Evolutionary conservation across 2,888 invertebrate genomes (phyloP), one percentile per base, ranked within the genome.

Genomic region (Ophion ventricosus): DNA sequence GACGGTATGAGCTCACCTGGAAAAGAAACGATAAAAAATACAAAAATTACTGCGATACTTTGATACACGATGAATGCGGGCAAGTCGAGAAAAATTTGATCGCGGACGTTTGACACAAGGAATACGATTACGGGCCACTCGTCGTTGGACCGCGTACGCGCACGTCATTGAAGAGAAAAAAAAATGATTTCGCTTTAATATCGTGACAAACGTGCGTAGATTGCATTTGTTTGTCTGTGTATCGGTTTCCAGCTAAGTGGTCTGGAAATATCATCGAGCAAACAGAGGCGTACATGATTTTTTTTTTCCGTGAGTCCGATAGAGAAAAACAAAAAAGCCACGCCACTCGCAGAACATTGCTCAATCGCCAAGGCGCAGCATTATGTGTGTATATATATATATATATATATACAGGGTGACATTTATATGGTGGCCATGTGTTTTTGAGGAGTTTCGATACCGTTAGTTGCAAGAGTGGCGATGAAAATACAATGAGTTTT

Each of bases 1-100:
- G 80, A 85, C 63, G 82, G 79, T 85, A 73, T 85, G 80, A 85
- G 86, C 88, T 88, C 88, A 87, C 88, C 87, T 88, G 87, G 35
- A 87, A 66, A 73, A 35, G 54, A 57, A 76, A 59, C 26, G 17
- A 69, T 7, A 56, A 5, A 63, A 40, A 66, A 66, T 49, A 66
- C 29, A 66, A 63, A 54, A 54, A 69, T 8, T n/a, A 0, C 23
- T 1, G 7, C 11, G 69, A n/a, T 35, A 20, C 23, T 70, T 54
- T 1, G 14, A 25, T 17, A 43, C 23, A 7, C 66, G 20, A 23
- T 20, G 14, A 14, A 11, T 49, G 49, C 17, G 14, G 49, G 4
- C 14, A 17, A 2, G 49, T 14, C 14, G 49, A 4, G 49, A 1
- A 49, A 17, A 17, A 49, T 49, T 49, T 49, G 14, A 14, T 11